Conservation (phyloP, 2,888 invertebrate species). For the Polyploca ridens region DNA sequence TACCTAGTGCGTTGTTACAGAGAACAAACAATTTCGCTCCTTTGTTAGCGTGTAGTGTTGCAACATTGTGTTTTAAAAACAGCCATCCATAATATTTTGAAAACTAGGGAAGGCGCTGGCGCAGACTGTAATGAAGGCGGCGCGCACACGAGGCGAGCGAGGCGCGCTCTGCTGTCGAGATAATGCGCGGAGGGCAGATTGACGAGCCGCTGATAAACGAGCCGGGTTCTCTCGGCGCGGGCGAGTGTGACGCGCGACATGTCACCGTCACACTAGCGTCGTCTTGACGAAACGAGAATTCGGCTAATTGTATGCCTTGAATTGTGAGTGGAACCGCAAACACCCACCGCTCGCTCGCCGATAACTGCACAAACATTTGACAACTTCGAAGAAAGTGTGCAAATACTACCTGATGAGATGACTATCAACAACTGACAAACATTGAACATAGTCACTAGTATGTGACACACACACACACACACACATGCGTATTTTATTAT, state of each 20-base stretch:
- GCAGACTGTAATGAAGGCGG: neutral
- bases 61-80: constrained; percentile 7
- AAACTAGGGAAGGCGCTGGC: neutral
- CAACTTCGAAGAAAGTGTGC: neutral
- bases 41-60: constrained; percentile 5
- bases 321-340: neutral
- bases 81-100: constrained; percentile 5
- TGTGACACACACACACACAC: neutral
- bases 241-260: neutral
- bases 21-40: neutral
- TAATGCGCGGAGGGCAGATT: neutral
- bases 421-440: constrained; percentile 5
- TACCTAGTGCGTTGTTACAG: neutral
- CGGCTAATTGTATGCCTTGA: neutral
- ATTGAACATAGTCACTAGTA: neutral
- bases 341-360: neutral
- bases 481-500: neutral
- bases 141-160: neutral
- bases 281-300: neutral
- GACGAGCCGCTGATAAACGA: constrained; percentile 1
- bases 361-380: constrained; percentile 2
- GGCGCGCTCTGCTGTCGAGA: neutral
- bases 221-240: neutral
- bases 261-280: neutral
- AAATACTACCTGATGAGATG: neutral